Percentiles rank a stretch among this genome's conserved stretches.
phyloP scores from a whole-genome alignment of 2,113 vertebrate species.

The Amazona guildingii region DNA sequence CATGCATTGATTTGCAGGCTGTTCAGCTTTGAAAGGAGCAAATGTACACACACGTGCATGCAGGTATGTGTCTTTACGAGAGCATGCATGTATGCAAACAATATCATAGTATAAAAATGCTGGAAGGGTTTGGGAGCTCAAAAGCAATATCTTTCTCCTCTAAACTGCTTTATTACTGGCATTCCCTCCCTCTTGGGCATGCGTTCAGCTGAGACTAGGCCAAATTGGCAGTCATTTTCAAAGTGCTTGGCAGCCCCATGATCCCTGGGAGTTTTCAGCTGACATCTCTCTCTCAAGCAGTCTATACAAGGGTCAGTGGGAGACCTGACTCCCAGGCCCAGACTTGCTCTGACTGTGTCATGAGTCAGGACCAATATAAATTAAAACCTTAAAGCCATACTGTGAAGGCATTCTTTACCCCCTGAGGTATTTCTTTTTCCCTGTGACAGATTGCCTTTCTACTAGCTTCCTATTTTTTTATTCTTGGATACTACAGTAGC shows the following conservation, averaged over 20 bases:
- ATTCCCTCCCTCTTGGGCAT: conserved; percentile 82
- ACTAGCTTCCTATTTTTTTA: conserved; percentile 61
- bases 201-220: conserved; percentile 90
- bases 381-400: conserved; percentile 87
- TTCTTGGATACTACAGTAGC: conserved; percentile 50
- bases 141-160: conserved; percentile 86
- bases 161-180: conserved; percentile 90
- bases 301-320: conserved; percentile 83
- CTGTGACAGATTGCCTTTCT: conserved; percentile 79
- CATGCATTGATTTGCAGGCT: neutral
- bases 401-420: conserved; percentile 81
- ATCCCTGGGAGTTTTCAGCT: conserved; percentile 85
- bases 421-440: conserved; percentile 65
- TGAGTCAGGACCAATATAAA: conserved; percentile 86
- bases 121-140: conserved; percentile 64
- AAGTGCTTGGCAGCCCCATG: conserved; percentile 85
- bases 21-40: neutral
- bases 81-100: neutral
- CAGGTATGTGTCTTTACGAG: neutral
- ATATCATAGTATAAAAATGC: conserved; percentile 33
- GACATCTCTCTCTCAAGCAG: conserved; percentile 81
- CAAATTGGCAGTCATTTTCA: conserved; percentile 93
- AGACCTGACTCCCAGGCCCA: conserved; percentile 81
- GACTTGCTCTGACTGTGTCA: conserved; percentile 80
- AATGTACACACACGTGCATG: fast-evolving